These are phyloP conservation scores for Urocolius indicus DNA, from an alignment of 2,113 vertebrate species.

Conservation along the genomic window DNA sequence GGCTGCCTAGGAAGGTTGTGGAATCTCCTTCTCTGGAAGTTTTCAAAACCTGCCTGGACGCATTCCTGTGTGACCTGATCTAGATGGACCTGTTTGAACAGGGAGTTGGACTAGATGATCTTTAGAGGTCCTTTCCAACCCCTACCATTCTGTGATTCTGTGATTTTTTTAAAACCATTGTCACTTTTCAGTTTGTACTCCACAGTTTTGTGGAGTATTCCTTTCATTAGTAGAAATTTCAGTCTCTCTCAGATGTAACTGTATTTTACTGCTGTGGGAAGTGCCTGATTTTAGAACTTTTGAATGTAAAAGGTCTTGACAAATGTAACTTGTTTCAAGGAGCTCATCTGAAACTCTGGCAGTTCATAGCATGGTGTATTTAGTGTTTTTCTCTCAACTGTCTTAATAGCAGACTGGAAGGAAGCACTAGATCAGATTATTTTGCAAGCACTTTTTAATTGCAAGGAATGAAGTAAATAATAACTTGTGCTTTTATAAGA, in stretches of 20 bases:
- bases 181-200: neutral
- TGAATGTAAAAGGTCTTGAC: neutral
- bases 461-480: neutral
- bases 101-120: too few relatives aligned
- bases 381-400: neutral
- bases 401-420: neutral
- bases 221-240: neutral
- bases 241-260: neutral
- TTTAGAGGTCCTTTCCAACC: too few relatives aligned
- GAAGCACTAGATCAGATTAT: neutral
- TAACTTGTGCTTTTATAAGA: neutral
- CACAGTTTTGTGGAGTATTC: neutral
- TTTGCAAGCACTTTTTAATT: neutral
- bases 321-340: neutral
- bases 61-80: too few relatives aligned
- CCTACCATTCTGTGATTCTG: too few relatives aligned
- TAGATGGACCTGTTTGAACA: too few relatives aligned
- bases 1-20: too few relatives aligned
- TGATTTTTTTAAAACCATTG: neutral
- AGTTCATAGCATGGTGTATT: neutral
- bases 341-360: neutral
- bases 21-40: too few relatives aligned
- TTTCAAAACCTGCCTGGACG: too few relatives aligned
- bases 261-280: neutral
- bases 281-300: neutral